Evolutionary conservation across 2,888 invertebrate genomes (phyloP).

Genomic region (Pilophorus perplexus): DNA sequence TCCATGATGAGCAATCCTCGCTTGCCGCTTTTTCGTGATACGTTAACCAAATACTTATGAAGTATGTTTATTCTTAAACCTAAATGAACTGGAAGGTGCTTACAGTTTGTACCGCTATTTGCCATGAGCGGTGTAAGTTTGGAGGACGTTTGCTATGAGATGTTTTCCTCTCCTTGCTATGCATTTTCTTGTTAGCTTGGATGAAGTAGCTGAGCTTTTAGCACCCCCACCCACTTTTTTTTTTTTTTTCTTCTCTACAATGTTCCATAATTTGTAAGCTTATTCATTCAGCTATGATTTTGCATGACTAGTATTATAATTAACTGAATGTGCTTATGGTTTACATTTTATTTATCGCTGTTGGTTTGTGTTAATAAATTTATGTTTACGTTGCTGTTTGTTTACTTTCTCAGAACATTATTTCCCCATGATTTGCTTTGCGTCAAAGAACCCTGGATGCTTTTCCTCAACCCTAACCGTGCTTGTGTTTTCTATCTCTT

Average conservation of each 20-base stretch:
- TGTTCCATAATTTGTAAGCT: slow-evolving; percentile 1
- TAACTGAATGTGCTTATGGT: slow-evolving; percentile 18
- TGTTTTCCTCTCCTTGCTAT: background rate
- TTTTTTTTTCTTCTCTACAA: background rate
- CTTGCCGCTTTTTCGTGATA: no score
- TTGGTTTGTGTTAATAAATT: slow-evolving; percentile 16
- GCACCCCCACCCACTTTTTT: background rate
- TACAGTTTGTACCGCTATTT: no score
- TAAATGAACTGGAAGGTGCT: no score
- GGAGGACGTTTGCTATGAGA: no score
- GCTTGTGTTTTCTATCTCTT: background rate
- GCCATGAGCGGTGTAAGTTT: no score
- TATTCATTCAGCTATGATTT: slow-evolving; percentile 1
- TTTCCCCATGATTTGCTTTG: no score
- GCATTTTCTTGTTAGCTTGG: slow-evolving; percentile 22
- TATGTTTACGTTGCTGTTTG: background rate
- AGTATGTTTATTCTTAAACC: no score
- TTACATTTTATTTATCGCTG: slow-evolving; percentile 1
- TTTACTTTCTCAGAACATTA: background rate
- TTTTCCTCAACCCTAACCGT: background rate
- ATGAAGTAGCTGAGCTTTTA: slow-evolving; percentile 26
- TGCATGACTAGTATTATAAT: slow-evolving; percentile 16
- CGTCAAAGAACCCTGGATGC: no score
- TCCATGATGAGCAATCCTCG: no score
- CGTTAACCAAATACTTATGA: no score